phyloP scores from a whole-genome alignment of 2,888 invertebrate genomes.

The Taenaris catops region DNA sequence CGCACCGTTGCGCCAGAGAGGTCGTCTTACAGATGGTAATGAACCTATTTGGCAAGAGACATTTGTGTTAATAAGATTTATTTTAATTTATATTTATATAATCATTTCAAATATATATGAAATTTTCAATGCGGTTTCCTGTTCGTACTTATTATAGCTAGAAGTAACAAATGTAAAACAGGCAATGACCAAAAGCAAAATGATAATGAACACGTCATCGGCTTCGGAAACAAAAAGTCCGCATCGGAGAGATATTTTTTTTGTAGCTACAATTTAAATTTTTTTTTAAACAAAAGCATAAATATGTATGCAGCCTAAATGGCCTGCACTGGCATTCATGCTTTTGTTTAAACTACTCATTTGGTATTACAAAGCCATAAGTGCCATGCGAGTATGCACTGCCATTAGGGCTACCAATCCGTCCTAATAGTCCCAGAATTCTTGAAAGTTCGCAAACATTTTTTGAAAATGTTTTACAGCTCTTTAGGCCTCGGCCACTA shows the following conservation, averaged over 20 bases:
- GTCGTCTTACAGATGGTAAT: too few relatives aligned
- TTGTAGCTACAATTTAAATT: conserved; percentile 6
- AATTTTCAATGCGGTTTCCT: too few relatives aligned
- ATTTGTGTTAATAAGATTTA: too few relatives aligned
- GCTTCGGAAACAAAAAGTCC: conserved; percentile 8
- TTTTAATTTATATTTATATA: too few relatives aligned
- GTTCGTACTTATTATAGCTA: too few relatives aligned
- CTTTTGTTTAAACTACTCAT: conserved; percentile 25
- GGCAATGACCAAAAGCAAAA: background rate
- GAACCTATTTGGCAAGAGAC: too few relatives aligned
- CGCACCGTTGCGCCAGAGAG: too few relatives aligned
- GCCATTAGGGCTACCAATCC: conserved; percentile 6
- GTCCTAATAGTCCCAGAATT: too few relatives aligned
- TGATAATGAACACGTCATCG: conserved; percentile 10
- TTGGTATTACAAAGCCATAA: conserved; percentile 22
- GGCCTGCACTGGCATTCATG: conserved; percentile 22
- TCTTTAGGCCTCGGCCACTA: too few relatives aligned
- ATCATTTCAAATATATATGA: too few relatives aligned
- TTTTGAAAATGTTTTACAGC: too few relatives aligned
- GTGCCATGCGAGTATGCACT: conserved; percentile 13
- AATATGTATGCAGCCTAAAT: conserved; percentile 23
- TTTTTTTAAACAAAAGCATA: conserved; percentile 20
- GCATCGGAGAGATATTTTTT: conserved; percentile 8
- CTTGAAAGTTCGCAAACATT: too few relatives aligned
- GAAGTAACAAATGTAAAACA: conserved; percentile 3